Conservation (phyloP, 2,113 vertebrate genomes). For the Isurus oxyrinchus region DNA sequence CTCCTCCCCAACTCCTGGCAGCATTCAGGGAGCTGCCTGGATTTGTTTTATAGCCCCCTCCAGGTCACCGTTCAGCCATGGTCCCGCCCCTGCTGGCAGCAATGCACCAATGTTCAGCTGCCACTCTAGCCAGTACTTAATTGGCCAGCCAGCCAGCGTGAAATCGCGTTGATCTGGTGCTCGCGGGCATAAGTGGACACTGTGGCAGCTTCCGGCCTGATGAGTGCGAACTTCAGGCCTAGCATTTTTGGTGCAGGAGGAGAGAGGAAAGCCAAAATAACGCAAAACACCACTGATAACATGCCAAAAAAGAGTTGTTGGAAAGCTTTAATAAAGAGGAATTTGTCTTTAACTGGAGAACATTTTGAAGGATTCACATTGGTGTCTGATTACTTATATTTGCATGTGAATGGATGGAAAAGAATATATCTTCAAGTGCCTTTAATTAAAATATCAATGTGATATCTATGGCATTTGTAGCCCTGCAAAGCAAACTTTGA, state of each 20-base stretch:
- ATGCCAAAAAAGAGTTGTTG: not conserved
- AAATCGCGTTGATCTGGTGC: too few relatives aligned
- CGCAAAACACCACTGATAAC: not conserved
- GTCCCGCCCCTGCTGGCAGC: too few relatives aligned
- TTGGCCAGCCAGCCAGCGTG: too few relatives aligned
- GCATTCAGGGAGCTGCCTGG: too few relatives aligned
- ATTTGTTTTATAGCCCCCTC: too few relatives aligned
- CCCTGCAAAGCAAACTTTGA: not conserved
- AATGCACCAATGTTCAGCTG: too few relatives aligned
- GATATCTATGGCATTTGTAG: not conserved
- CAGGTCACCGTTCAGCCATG: too few relatives aligned
- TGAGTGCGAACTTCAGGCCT: not conserved
- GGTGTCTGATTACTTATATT: not conserved
- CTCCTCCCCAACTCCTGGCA: too few relatives aligned
- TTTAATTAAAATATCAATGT: not conserved
- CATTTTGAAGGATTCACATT: not conserved
- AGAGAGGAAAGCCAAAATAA: not conserved
- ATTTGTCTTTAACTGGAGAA: not conserved
- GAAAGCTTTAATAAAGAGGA: not conserved
- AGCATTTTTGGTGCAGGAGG: not conserved
- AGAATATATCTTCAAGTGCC: constrained; percentile 10
- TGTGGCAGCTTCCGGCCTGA: too few relatives aligned
- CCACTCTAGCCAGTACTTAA: too few relatives aligned
- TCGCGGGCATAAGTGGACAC: too few relatives aligned
- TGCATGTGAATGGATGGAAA: not conserved